Evolutionary conservation across 2,888 invertebrate species (phyloP).

Genomic region (Lordiphosa fenestrarum): DNA sequence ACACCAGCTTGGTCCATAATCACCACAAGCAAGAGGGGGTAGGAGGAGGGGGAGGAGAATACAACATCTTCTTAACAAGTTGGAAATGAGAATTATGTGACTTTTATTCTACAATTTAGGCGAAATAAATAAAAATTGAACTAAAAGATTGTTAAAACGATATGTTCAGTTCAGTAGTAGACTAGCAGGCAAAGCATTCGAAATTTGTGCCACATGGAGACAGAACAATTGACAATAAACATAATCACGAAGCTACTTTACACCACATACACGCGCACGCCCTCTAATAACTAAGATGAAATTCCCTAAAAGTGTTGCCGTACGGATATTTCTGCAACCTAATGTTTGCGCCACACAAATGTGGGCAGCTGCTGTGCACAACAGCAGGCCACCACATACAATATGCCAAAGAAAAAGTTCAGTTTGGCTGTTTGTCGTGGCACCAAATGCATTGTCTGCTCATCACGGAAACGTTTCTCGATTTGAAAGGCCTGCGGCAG

Average conservation of each 20-base stretch:
- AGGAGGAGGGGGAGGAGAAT: slow-evolving; percentile 29
- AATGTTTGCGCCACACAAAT: slow-evolving; percentile 71
- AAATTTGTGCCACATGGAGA: slow-evolving; percentile 21
- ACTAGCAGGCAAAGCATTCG: slow-evolving; percentile 22
- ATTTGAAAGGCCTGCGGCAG: slow-evolving; percentile 93
- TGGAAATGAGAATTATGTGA: slow-evolving; percentile 9
- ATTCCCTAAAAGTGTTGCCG: slow-evolving; percentile 61
- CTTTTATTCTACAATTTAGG: neutral
- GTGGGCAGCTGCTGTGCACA: slow-evolving; percentile 84
- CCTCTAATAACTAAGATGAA: slow-evolving; percentile 44
- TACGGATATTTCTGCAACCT: slow-evolving; percentile 11
- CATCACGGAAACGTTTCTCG: slow-evolving; percentile 92
- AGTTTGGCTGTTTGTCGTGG: slow-evolving; percentile 94
- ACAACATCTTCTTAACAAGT: too few relatives aligned
- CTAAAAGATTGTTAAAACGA: slow-evolving; percentile 16
- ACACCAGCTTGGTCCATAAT: slow-evolving; percentile 63
- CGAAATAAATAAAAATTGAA: slow-evolving; percentile 53
- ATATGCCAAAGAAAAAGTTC: slow-evolving; percentile 93
- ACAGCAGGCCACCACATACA: slow-evolving; percentile 92
- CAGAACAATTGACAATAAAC: slow-evolving; percentile 15
- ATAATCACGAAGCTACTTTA: slow-evolving; percentile 26
- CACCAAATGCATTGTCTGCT: slow-evolving; percentile 89
- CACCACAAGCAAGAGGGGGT: slow-evolving; percentile 59
- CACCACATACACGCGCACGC: slow-evolving; percentile 18
- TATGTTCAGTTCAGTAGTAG: slow-evolving; percentile 58